phyloP scores from a whole-genome alignment of 2,888 invertebrate species.

The Erebia aethiops region DNA sequence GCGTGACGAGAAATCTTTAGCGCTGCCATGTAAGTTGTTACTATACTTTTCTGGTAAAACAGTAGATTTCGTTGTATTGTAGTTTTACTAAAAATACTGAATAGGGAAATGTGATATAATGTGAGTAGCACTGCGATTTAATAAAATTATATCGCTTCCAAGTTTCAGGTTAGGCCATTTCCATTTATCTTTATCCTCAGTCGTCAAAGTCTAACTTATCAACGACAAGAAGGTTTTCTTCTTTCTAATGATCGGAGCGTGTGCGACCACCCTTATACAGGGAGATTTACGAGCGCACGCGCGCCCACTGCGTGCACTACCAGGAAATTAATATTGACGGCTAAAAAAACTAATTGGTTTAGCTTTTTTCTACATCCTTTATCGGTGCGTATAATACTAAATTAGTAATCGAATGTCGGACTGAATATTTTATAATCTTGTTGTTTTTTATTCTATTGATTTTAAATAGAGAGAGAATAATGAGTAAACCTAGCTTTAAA shows the following conservation, averaged over 20 bases:
- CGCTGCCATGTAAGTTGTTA: no score
- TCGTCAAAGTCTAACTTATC: background rate
- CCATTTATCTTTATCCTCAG: no score
- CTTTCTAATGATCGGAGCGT: background rate
- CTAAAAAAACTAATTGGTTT: slow-evolving; percentile 21
- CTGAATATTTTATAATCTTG: slow-evolving; percentile 1
- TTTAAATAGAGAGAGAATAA: background rate
- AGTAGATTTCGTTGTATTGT: no score
- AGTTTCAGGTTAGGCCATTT: no score
- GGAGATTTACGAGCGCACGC: slow-evolving; percentile 58
- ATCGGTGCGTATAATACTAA: slow-evolving; percentile 13
- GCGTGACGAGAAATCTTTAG: no score
- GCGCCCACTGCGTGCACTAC: slow-evolving; percentile 38
- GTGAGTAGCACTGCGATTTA: no score
- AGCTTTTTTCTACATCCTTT: slow-evolving; percentile 20
- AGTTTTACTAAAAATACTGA: no score
- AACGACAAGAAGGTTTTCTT: background rate
- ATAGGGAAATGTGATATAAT: no score
- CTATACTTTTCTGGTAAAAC: no score
- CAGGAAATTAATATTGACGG: slow-evolving; percentile 30
- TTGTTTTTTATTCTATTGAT: background rate
- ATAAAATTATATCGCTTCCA: no score
- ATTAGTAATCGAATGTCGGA: background rate
- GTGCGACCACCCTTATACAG: slow-evolving; percentile 57
- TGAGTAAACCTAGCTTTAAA: no score